phyloP scores from a whole-genome alignment of 2,113 vertebrate species.

The Progne subis region DNA sequence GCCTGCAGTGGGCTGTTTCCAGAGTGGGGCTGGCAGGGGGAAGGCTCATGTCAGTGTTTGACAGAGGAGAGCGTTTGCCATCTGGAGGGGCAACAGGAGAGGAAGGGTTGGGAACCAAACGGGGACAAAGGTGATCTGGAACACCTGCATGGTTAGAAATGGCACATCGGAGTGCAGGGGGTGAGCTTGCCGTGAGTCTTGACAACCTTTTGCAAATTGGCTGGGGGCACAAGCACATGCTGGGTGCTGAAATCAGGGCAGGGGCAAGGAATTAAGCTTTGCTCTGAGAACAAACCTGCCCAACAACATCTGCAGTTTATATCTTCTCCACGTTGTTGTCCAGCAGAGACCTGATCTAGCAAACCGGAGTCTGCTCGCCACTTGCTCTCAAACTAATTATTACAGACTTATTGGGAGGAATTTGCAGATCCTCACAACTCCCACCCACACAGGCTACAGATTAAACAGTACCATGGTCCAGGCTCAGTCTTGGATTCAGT shows the following conservation, averaged over 20 bases:
- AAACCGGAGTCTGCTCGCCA: not conserved
- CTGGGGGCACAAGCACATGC: rapidly evolving
- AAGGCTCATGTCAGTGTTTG: not conserved
- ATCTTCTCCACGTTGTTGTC: not conserved
- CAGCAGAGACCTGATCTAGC: rapidly evolving
- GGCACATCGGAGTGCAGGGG: rapidly evolving
- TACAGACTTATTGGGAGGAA: not conserved
- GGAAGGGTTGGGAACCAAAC: not conserved
- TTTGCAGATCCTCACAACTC: not conserved
- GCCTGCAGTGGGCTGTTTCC: not conserved
- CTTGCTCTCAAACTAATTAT: not conserved
- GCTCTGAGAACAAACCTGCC: not conserved
- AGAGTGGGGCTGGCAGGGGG: rapidly evolving
- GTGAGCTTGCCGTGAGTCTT: not conserved
- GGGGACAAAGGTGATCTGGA: not conserved
- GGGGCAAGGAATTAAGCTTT: rapidly evolving
- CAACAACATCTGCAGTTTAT: not conserved
- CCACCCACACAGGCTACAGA: not conserved
- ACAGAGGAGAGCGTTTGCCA: not conserved
- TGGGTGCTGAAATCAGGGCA: not conserved
- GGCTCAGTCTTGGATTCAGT: not conserved
- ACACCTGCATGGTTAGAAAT: not conserved
- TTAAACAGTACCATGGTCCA: not conserved
- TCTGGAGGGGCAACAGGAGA: not conserved
- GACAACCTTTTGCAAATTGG: rapidly evolving